These are phyloP conservation scores for Troilus luridus DNA, from an alignment of 2,888 invertebrate species.

Conservation along the genomic window DNA sequence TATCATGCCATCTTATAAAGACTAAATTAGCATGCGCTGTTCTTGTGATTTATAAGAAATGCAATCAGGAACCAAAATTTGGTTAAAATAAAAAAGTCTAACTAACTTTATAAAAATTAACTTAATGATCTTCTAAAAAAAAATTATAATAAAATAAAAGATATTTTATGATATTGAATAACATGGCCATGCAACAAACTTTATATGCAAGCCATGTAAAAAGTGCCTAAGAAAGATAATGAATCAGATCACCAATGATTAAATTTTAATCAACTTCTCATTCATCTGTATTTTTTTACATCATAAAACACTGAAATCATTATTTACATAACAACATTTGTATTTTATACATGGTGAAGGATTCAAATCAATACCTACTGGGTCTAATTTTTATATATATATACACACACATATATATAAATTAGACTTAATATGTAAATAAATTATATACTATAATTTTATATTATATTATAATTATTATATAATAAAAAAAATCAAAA, in stretches of 20 bases:
- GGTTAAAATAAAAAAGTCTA: background rate
- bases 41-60: background rate
- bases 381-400: no score
- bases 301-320: background rate
- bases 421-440: no score
- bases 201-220: conserved; percentile 14
- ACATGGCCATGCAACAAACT: background rate
- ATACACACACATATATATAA: no score
- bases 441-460: no score
- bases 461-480: no score
- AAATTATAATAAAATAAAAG: background rate
- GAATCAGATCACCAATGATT: background rate
- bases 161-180: background rate
- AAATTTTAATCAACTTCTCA: background rate
- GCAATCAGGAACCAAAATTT: conserved; percentile 4
- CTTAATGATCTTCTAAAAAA: background rate
- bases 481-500: no score
- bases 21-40: conserved; percentile 2
- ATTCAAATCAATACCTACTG: no score
- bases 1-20: background rate
- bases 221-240: background rate
- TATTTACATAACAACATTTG: background rate
- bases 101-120: background rate
- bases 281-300: background rate
- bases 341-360: background rate